Evolutionary conservation across 2,113 vertebrate species (phyloP), one percentile per base, ranked within the genome.

Genomic region (Chloebia gouldiae): DNA sequence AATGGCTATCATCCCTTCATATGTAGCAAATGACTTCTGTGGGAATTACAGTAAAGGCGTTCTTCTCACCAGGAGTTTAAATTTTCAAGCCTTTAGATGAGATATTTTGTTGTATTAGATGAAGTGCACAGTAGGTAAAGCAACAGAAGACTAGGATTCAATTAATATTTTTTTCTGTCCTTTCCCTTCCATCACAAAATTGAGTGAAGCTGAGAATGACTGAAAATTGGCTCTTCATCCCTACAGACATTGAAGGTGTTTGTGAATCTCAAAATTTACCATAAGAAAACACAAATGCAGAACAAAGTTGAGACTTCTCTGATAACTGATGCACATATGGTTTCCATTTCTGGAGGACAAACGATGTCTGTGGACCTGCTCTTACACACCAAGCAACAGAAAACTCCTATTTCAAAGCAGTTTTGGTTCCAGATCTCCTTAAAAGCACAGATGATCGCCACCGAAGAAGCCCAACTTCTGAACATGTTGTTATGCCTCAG

Each of bases 11-110:
- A 63, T 53, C 60, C 39, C 35, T 56, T 73, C 64, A 73, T 81
- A 77, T 0, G 0, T 0, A 86, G 39, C 47, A 78, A 79, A 40
- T 2, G 0, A 65, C 31, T 86, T 61, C 47, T 16, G 28, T 5
- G 20, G 39, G 30, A 84, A 30, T n/a, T 72, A 40, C 12, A 65
- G 28, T 21, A 47, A 70, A 86, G 31, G 15, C 47, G 66, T 23
- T 37, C 51, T 90, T 83, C 69, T 80, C 7, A 5, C n/a, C 13
- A 54, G 21, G 21, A 81, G n/a, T 57, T 72, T 53, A 37, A 66
- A 39, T 85, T 81, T 78, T 61, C 39, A 42, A 50, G 42, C 42
- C 37, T 70, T 92, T 40, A 81, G 56, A 54, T 68, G 35, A 66
- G 20, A 51, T 56, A 31, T 17, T 23, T 8, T 39, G 23, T 9